Percentiles rank a stretch among this genome's conserved stretches.
phyloP scores from a whole-genome alignment of 2,888 invertebrate species.

The Conus canariensis region DNA sequence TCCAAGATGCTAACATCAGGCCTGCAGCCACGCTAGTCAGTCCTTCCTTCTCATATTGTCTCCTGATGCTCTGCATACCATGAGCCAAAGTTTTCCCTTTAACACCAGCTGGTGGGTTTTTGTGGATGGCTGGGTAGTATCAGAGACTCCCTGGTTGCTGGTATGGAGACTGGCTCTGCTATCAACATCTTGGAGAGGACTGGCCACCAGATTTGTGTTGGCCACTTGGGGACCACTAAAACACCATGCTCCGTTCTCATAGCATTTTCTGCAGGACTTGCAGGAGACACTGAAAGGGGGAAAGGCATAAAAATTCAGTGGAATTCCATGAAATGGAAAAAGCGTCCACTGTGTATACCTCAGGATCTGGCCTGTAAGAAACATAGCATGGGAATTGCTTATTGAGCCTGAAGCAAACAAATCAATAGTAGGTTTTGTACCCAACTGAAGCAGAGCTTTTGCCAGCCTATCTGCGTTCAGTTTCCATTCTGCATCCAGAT shows the following conservation, averaged over 20 bases:
- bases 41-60: background rate
- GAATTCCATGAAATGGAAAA: conserved; percentile 44
- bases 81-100: background rate
- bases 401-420: conserved; percentile 44
- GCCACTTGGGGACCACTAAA: conserved; percentile 45
- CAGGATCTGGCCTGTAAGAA: conserved; percentile 46
- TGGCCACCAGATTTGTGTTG: conserved; percentile 48
- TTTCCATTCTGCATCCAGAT: conserved; percentile 38
- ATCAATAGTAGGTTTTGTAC: conserved; percentile 10
- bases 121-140: background rate
- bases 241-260: conserved; percentile 39
- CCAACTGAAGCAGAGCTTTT: background rate
- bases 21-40: background rate
- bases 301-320: conserved; percentile 46
- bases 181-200: conserved; percentile 22
- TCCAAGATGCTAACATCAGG: background rate
- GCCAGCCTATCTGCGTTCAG: conserved; percentile 24
- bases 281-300: conserved; percentile 45
- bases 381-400: conserved; percentile 26
- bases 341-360: conserved; percentile 44
- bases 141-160: background rate
- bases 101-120: background rate
- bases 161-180: background rate
- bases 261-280: conserved; percentile 42
- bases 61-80: background rate